Evolutionary conservation across 2,113 vertebrate genomes (phyloP).

Genomic region (Lipophrys pholis): DNA sequence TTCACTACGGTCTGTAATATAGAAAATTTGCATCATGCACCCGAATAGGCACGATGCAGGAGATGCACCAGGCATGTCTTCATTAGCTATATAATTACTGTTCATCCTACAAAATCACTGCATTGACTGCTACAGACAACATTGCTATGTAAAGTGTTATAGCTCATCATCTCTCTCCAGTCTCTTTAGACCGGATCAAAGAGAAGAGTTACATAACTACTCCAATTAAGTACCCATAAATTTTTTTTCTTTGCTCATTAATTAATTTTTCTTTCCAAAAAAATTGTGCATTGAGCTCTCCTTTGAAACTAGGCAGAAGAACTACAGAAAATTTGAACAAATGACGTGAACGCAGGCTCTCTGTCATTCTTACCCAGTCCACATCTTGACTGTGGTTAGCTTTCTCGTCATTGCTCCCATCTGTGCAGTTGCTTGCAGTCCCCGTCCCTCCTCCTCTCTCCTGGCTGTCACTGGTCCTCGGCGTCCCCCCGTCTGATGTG

Average conservation of each 20-base stretch:
- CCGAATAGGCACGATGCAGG: too few species aligned
- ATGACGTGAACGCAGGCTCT: neutral
- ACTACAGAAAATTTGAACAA: too few species aligned
- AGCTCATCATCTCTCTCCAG: neutral
- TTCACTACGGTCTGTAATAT: too few species aligned
- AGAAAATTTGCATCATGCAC: too few species aligned
- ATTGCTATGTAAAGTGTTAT: neutral
- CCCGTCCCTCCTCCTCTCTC: constrained; percentile 72
- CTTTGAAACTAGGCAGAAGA: too few species aligned
- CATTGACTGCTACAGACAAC: neutral
- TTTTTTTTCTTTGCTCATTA: neutral
- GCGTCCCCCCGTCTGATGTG: constrained; percentile 79
- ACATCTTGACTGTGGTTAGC: constrained; percentile 73
- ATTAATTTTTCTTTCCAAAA: too few species aligned
- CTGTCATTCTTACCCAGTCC: constrained; percentile 79
- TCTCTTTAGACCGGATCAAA: neutral
- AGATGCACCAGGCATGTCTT: neutral
- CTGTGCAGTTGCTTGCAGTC: constrained; percentile 71
- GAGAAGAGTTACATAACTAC: neutral
- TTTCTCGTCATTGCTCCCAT: constrained; percentile 74
- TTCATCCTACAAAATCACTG: neutral
- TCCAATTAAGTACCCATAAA: neutral
- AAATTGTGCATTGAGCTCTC: too few species aligned
- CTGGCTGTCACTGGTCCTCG: constrained; percentile 74
- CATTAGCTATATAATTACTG: neutral